phyloP scores from a whole-genome alignment of 2,113 vertebrate species.

The Corythaeola cristata region DNA sequence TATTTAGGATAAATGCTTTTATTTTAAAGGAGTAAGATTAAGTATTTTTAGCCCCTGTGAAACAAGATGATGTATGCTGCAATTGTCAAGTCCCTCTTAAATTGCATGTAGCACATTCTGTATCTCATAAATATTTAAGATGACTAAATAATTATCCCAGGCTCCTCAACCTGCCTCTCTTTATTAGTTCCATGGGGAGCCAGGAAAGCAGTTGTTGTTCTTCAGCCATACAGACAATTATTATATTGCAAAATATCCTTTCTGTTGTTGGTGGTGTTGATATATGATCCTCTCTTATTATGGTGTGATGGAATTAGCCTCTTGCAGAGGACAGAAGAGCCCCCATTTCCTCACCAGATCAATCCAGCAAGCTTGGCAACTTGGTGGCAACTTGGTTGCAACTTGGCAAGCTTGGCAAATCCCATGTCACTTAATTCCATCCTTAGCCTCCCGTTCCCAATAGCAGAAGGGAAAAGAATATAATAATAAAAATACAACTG shows the following conservation, averaged over 20 bases:
- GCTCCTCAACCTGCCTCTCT: conserved; percentile 62
- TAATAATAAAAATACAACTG: background rate
- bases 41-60: conserved; percentile 73
- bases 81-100: conserved; percentile 76
- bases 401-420: too few species aligned
- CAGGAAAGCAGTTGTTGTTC: conserved; percentile 68
- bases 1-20: conserved; percentile 65
- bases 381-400: too few species aligned
- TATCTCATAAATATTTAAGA: conserved; percentile 81
- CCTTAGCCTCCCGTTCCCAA: background rate
- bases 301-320: background rate
- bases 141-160: conserved; percentile 78
- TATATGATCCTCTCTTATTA: background rate
- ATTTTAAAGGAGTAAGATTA: conserved; percentile 50
- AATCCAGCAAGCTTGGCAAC: background rate
- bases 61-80: conserved; percentile 72
- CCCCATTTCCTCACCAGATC: background rate
- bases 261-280: background rate
- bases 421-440: background rate
- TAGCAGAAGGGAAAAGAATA: background rate
- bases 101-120: conserved; percentile 72
- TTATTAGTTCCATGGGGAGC: conserved; percentile 73
- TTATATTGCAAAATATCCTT: conserved; percentile 65
- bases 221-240: conserved; percentile 68
- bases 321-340: background rate